Base-by-base conservation (phyloP, 2,797 vertebrate genomes). In the Fistularia tabacaria region DNA sequence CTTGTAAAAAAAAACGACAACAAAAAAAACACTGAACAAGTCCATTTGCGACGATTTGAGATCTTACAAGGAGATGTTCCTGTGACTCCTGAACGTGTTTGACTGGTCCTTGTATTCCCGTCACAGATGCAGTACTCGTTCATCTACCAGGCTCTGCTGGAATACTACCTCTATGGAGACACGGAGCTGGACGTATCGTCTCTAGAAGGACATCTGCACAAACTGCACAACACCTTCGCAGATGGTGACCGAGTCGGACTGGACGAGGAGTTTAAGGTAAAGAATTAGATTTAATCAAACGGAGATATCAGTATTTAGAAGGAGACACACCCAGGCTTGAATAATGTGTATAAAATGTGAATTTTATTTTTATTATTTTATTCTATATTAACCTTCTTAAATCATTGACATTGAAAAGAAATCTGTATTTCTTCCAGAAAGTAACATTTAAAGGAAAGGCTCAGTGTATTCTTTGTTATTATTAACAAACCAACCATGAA, bases 81-180 rank as follows among this genome's bases (percentile, higher is more conserved):
- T 51, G 0, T 58, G 36, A 1, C 86, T 12, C 38, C 38, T 12
- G 38, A n/a, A n/a, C n/a, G n/a, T n/a, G n/a, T n/a, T 25, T 25
- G 25, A 25, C 25, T 5, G 25, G 25, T 25, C 5, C 25, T 25
- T 25, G 2, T 25, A 25, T 25, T 25, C 5, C 25, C 25, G 25
- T 7, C 43, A 13, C 47, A 99, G 97, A 94, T 94, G 90, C 97
- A 99, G 88, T 98, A 98, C 82, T 96, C 95, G 0, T 99, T 99
- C 89, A 92, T 99, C 79, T 97, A 98, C 85, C 95, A 96, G 90
- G 97, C 97, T 80, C 89, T 99, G 82, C 91, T 98, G 13, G 97
- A 99, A 87, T 93, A 95, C 92, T 95, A 91, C 91, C 94, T 99
- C 78, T 99, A 98, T 0, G 97, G 97, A 39, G 97, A 99, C 93